These are phyloP conservation scores for Nezara viridula DNA, from an alignment of 2,888 invertebrate genomes.

Conservation along the genomic window DNA sequence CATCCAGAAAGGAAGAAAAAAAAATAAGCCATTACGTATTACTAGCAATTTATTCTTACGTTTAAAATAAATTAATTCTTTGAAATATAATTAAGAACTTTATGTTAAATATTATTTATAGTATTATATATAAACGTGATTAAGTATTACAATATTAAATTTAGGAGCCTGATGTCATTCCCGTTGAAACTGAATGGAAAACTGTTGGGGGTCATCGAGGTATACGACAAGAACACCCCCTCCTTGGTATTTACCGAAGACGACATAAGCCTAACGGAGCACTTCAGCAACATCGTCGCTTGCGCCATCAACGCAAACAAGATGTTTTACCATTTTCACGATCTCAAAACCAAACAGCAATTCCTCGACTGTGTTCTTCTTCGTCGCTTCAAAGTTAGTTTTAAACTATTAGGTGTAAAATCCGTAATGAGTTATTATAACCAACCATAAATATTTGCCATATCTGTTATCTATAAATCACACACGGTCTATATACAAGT, in stretches of 20 bases:
- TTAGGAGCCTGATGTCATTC: conserved; percentile 41
- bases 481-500: no score
- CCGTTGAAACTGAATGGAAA: neutral
- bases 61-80: no score
- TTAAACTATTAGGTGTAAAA: neutral
- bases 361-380: conserved; percentile 37
- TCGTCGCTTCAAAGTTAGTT: conserved; percentile 1
- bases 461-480: no score
- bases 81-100: no score
- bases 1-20: no score
- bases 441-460: neutral
- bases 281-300: neutral
- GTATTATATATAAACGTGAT: neutral
- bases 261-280: neutral
- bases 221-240: conserved; percentile 28
- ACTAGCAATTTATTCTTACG: no score
- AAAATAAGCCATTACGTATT: no score
- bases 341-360: neutral
- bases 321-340: neutral
- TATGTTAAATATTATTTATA: no score
- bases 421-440: neutral
- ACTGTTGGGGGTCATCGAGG: conserved; percentile 29
- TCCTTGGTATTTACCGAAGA: neutral
- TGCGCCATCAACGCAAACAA: neutral
- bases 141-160: neutral